Evolutionary conservation across 2,113 vertebrate genomes (phyloP).

Genomic region (Carassius auratus): DNA sequence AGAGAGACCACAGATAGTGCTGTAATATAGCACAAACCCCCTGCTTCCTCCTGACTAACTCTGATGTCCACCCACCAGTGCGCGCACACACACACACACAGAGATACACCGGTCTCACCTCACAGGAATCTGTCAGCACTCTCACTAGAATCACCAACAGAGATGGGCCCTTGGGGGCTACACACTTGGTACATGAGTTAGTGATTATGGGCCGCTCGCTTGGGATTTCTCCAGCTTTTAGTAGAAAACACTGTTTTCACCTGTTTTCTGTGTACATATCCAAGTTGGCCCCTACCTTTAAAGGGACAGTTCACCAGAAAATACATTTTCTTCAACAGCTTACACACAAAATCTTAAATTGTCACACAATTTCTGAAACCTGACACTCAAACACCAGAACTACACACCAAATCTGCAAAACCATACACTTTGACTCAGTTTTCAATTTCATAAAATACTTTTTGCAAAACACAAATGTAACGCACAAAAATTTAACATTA

Average conservation of each 20-base stretch:
- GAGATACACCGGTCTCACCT: constrained; percentile 20
- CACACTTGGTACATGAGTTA: not conserved
- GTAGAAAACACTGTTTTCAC: not conserved
- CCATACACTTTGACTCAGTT: too few relatives aligned
- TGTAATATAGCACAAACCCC: constrained; percentile 58
- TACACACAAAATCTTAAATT: too few relatives aligned
- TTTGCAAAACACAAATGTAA: too few relatives aligned
- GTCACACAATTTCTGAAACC: too few relatives aligned
- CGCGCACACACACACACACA: not conserved
- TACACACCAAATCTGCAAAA: too few relatives aligned
- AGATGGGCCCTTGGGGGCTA: not conserved
- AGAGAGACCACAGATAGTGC: constrained; percentile 69
- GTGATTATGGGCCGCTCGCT: constrained; percentile 14
- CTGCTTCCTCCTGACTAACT: constrained; percentile 26
- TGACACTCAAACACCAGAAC: too few relatives aligned
- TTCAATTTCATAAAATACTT: too few relatives aligned
- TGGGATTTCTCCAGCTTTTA: constrained; percentile 33
- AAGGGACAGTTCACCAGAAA: not conserved
- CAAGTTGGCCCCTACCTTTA: not conserved
- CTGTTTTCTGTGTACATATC: constrained; percentile 7
- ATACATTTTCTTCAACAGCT: too few relatives aligned
- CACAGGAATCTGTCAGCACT: constrained; percentile 30
- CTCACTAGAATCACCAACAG: constrained; percentile 8
- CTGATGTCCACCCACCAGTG: constrained; percentile 12
- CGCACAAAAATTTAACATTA: too few relatives aligned